Conservation (phyloP, 2,888 invertebrate species). For the Dynastes tityus region DNA sequence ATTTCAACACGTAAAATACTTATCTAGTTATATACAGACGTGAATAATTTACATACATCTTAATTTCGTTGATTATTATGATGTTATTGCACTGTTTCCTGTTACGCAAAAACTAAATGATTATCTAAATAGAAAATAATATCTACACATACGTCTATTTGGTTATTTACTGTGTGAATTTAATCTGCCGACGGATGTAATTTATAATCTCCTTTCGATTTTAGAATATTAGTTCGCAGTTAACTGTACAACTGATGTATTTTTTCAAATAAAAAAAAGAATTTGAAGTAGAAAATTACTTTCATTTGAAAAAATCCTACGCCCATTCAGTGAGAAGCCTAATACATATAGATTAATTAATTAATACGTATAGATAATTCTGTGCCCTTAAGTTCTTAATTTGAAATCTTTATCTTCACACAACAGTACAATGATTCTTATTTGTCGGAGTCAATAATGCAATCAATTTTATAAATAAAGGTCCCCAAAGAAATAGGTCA, state of each 20-base stretch:
- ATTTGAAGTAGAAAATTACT: too few relatives aligned
- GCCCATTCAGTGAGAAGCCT: too few relatives aligned
- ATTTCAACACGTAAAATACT: neutral
- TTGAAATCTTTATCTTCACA: too few relatives aligned
- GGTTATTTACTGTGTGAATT: neutral
- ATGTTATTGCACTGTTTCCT: conserved; percentile 25
- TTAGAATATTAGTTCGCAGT: neutral
- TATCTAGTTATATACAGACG: neutral
- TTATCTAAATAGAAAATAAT: neutral
- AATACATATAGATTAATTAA: too few relatives aligned
- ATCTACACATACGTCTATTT: neutral
- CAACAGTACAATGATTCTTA: too few relatives aligned
- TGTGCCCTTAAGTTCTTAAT: too few relatives aligned
- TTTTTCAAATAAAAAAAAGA: too few relatives aligned
- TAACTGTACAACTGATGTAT: too few relatives aligned
- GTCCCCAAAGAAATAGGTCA: neutral
- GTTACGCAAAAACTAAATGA: conserved; percentile 11
- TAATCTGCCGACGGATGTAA: neutral
- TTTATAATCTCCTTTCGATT: neutral
- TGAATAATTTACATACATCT: conserved; percentile 1
- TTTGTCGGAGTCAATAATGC: too few relatives aligned
- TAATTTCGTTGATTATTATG: neutral
- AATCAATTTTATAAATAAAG: too few relatives aligned
- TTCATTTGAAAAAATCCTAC: too few relatives aligned
- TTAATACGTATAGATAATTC: too few relatives aligned